These are phyloP conservation scores for Habroteleia sp. DNA, from an alignment of 2,888 invertebrate species.

Conservation along the genomic window DNA sequence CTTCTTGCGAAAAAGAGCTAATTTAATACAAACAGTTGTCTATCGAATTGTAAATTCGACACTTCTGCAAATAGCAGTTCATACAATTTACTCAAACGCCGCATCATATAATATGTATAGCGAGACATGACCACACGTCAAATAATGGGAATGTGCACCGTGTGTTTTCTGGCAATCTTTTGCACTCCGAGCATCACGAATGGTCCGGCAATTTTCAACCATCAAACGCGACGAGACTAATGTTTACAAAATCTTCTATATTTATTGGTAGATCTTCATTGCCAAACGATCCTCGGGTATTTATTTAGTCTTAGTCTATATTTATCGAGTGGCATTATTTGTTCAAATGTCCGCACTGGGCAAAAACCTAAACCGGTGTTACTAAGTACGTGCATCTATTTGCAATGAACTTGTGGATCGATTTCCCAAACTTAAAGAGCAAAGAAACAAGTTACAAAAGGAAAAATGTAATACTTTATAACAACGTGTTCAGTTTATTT, in stretches of 20 bases:
- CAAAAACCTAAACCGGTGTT: too few species aligned
- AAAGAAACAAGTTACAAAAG: too few species aligned
- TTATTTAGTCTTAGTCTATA: constrained; percentile 21
- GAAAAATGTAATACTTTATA: too few species aligned
- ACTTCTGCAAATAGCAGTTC: constrained; percentile 26
- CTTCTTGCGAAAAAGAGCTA: constrained; percentile 5
- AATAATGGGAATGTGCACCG: constrained; percentile 10
- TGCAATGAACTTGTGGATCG: too few species aligned
- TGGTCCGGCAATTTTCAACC: constrained; percentile 12
- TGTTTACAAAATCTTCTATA: constrained; percentile 45
- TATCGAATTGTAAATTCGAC: constrained; percentile 18
- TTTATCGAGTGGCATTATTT: constrained; percentile 35
- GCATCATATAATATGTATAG: constrained; percentile 19
- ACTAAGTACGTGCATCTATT: too few species aligned
- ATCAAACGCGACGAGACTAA: constrained; percentile 20
- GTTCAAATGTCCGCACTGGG: too few species aligned
- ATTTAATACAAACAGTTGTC: constrained; percentile 38
- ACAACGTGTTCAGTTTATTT: too few species aligned
- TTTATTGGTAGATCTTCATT: constrained; percentile 28
- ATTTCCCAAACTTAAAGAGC: too few species aligned
- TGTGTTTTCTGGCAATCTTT: constrained; percentile 29
- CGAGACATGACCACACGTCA: constrained; percentile 22
- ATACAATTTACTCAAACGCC: constrained; percentile 12
- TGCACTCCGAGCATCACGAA: constrained; percentile 14
- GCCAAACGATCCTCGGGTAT: constrained; percentile 21